Conservation (phyloP, 1,140 invertebrate species). For the Thrips palmi region DNA sequence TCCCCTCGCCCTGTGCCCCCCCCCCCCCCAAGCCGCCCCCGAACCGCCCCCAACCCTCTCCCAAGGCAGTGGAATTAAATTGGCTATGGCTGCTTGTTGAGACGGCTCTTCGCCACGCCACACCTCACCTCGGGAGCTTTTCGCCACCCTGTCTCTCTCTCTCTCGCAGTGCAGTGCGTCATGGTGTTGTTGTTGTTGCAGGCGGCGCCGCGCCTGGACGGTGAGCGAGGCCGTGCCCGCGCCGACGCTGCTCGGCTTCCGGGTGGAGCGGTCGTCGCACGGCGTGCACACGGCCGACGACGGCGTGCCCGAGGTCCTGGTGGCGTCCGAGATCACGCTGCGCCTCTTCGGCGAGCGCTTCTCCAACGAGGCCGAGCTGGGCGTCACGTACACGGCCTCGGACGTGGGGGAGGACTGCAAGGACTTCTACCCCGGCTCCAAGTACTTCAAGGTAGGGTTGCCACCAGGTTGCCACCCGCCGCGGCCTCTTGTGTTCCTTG, state of each 20-base stretch:
- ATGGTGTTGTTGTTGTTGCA: no score
- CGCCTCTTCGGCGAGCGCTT: conserved; percentile 58
- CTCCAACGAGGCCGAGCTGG: conserved; percentile 40
- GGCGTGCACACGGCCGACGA: conserved; percentile 27
- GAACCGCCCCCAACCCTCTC: no score
- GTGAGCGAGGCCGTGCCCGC: no score
- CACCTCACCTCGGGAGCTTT: no score
- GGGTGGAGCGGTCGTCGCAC: conserved; percentile 10
- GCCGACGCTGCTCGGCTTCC: conserved; percentile 13
- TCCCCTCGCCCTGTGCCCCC: no score
- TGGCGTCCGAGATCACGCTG: conserved; percentile 32
- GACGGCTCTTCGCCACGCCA: no score
- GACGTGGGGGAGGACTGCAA: conserved; percentile 29
- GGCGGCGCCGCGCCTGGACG: not conserved
- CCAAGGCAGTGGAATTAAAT: no score
- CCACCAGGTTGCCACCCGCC: conserved; percentile 7
- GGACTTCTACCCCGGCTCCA: conserved; percentile 22
- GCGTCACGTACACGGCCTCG: conserved; percentile 40
- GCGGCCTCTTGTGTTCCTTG: not conserved
- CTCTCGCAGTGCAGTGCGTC: no score
- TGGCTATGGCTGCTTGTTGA: no score
- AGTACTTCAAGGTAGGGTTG: conserved; percentile 24
- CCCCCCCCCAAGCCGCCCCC: no score
- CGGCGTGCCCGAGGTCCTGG: conserved; percentile 45
- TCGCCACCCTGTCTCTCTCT: no score